A percentile compares a stretch with the other conserved stretches of the same genome.
phyloP scores from a whole-genome alignment of 2,113 vertebrate genomes.

The Collichthys lucidus region DNA sequence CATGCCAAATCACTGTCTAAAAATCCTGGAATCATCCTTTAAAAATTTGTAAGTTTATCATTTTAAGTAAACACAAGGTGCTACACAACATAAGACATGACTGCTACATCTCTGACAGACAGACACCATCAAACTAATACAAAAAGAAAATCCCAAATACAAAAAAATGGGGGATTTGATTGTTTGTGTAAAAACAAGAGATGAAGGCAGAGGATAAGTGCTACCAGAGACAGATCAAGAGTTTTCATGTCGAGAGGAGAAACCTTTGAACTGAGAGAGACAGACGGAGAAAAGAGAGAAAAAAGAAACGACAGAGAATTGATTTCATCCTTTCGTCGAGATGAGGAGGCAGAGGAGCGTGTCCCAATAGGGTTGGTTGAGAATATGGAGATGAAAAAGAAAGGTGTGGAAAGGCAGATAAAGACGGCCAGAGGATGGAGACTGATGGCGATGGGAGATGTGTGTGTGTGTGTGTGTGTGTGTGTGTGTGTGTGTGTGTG shows the following conservation, averaged over 20 bases:
- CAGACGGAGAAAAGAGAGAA: not conserved
- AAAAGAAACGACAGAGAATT: conserved; percentile 36
- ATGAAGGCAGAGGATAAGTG: conserved; percentile 14
- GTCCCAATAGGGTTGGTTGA: conserved; percentile 33
- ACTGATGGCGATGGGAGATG: conserved; percentile 13
- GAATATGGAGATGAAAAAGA: conserved; percentile 43
- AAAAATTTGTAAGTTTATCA: not conserved
- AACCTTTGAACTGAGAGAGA: conserved; percentile 64
- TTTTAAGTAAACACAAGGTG: not conserved
- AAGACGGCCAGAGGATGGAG: conserved; percentile 24
- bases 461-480: conserved; percentile 16
- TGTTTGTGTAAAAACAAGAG: conserved; percentile 22
- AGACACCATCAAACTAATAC: not conserved
- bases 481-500: conserved; percentile 7
- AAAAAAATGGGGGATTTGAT: not conserved
- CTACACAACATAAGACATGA: too few relatives aligned
- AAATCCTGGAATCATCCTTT: not conserved
- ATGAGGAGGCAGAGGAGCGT: conserved; percentile 14
- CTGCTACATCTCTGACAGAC: not conserved
- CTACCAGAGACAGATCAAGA: conserved; percentile 30
- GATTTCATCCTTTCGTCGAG: conserved; percentile 44
- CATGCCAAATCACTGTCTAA: not conserved
- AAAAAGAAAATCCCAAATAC: not conserved
- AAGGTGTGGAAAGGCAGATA: conserved; percentile 33
- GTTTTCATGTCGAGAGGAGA: conserved; percentile 46